A percentile compares a stretch with the other conserved stretches of the same genome.
Conservation (phyloP, 1,140 invertebrate genomes). For the Bombus superbus region DNA sequence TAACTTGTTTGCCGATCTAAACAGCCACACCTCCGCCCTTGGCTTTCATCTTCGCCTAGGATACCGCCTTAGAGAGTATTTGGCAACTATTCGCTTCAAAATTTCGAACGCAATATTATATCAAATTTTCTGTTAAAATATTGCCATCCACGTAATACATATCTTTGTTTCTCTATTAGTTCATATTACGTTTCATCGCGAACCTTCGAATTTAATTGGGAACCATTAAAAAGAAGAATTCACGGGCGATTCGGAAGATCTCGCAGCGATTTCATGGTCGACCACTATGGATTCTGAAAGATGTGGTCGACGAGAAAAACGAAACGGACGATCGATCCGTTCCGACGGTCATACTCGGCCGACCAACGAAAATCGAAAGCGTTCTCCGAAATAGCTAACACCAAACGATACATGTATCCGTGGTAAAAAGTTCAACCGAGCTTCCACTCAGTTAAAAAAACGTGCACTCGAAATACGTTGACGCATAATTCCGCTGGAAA, state of each 20-base stretch:
- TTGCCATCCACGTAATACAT: background rate
- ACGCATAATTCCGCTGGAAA: background rate
- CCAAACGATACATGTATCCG: background rate
- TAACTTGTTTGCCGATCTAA: conserved; percentile 32
- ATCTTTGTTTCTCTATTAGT: background rate
- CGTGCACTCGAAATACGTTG: background rate
- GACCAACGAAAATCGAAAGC: background rate
- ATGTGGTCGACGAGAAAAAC: conserved; percentile 23
- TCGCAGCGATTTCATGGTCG: no score
- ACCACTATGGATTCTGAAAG: background rate
- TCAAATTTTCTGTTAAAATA: background rate
- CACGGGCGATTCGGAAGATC: background rate
- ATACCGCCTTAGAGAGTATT: conserved; percentile 5
- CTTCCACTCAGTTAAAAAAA: no score
- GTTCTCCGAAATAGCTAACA: no score
- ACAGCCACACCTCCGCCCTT: background rate
- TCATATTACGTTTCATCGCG: background rate
- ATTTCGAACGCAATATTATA: background rate
- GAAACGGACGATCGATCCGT: background rate
- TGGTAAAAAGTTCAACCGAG: background rate
- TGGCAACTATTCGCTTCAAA: background rate
- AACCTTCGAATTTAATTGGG: background rate
- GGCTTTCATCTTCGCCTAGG: background rate
- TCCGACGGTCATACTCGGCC: background rate
- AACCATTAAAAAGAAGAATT: no score